Evolutionary conservation across 2,113 vertebrate genomes (phyloP).

Genomic region (Anarrhichthys ocellatus): DNA sequence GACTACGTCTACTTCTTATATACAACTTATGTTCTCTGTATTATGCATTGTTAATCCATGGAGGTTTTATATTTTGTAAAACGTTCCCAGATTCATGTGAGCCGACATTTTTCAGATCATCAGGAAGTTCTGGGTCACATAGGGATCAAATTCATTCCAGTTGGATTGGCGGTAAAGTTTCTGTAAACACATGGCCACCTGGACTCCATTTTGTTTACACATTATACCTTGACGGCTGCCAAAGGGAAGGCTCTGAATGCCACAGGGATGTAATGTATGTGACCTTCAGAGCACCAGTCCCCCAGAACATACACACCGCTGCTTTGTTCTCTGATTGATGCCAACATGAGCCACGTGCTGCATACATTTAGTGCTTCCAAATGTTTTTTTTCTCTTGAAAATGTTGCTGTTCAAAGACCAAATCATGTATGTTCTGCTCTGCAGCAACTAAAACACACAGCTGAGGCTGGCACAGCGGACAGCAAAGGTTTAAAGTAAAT

Average conservation of each 20-base stretch:
- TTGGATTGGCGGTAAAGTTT: neutral
- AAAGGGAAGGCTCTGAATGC: neutral
- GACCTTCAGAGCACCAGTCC: neutral
- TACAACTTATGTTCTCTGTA: neutral
- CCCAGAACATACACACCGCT: neutral
- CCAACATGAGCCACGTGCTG: slow-evolving; percentile 3
- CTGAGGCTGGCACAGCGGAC: neutral
- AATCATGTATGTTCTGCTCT: slow-evolving; percentile 9
- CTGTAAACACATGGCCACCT: neutral
- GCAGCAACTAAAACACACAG: neutral
- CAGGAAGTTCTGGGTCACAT: neutral
- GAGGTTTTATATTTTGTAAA: neutral
- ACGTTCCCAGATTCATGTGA: neutral
- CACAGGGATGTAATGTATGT: neutral
- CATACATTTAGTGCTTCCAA: neutral
- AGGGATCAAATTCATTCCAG: neutral
- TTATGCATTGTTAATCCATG: neutral
- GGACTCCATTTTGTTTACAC: neutral
- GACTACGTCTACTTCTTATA: too few species aligned
- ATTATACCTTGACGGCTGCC: neutral
- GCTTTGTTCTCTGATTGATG: slow-evolving; percentile 45
- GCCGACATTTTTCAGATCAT: neutral
- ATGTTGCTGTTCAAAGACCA: neutral
- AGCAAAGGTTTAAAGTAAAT: slow-evolving; percentile 33
- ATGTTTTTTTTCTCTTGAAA: neutral